These are phyloP conservation scores for Tragelaphus buxtoni DNA, from an alignment of 2,113 vertebrate genomes.

Conservation along the genomic window DNA sequence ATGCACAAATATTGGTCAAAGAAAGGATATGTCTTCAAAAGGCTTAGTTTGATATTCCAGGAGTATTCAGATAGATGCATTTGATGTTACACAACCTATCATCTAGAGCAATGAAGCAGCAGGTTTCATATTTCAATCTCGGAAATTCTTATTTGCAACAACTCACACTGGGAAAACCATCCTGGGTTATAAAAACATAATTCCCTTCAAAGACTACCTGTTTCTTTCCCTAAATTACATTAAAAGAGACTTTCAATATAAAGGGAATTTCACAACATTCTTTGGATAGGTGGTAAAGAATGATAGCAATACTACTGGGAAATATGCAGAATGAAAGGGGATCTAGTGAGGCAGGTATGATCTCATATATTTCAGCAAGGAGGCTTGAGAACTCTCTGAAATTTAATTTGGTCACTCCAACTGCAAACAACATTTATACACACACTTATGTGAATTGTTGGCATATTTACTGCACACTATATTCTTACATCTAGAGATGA, in stretches of 20 bases:
- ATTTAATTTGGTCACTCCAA: background rate
- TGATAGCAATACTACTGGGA: background rate
- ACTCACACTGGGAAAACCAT: constrained; percentile 28
- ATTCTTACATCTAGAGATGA: background rate
- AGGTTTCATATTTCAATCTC: constrained; percentile 52
- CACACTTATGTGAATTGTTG: background rate
- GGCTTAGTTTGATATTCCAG: constrained; percentile 14
- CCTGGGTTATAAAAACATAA: background rate
- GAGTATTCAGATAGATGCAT: constrained; percentile 31
- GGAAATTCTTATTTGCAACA: constrained; percentile 29
- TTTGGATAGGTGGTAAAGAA: background rate
- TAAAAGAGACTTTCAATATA: constrained; percentile 22
- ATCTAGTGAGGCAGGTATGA: background rate
- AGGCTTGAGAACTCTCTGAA: background rate
- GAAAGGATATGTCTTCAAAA: constrained; percentile 6
- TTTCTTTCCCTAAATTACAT: constrained; percentile 31
- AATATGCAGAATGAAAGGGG: background rate
- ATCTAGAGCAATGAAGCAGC: constrained; percentile 1
- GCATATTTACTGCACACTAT: background rate
- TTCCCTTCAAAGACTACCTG: constrained; percentile 12
- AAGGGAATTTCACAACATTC: background rate
- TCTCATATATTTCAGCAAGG: background rate
- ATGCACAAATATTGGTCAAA: background rate
- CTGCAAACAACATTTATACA: background rate
- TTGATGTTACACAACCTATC: constrained; percentile 8